These are phyloP conservation scores for Lacerta bilineata DNA, from an alignment of 2,797 vertebrate species.

Conservation along the genomic window DNA sequence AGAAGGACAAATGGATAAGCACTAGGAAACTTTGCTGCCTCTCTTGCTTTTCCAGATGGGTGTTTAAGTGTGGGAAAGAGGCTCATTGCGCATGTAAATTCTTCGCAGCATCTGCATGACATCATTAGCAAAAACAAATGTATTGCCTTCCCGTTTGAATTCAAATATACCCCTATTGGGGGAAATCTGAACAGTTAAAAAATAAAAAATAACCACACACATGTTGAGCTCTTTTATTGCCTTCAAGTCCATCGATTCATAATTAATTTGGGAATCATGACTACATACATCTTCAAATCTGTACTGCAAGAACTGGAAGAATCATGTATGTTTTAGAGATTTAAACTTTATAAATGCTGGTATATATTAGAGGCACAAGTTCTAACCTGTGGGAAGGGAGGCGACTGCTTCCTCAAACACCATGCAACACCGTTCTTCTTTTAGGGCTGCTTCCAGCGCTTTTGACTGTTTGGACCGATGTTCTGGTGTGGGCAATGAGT, in stretches of 20 bases:
- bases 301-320: not conserved
- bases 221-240: too few relatives aligned
- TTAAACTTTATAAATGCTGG: too few relatives aligned
- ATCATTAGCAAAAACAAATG: too few relatives aligned
- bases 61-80: too few relatives aligned
- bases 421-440: slow-evolving; percentile 88
- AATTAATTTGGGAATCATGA: not conserved
- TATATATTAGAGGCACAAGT: slow-evolving; percentile 4
- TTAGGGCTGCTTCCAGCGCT: slow-evolving; percentile 80
- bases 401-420: slow-evolving; percentile 92
- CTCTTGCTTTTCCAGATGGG: too few relatives aligned
- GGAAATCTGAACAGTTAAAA: too few relatives aligned
- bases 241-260: not conserved
- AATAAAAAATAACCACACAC: too few relatives aligned
- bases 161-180: too few relatives aligned
- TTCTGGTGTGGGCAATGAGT: slow-evolving; percentile 70
- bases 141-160: too few relatives aligned
- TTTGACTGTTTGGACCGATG: slow-evolving; percentile 80
- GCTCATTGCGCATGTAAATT: too few relatives aligned
- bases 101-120: too few relatives aligned
- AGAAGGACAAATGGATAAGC: not conserved
- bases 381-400: slow-evolving; percentile 86
- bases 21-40: not conserved
- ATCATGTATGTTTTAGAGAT: not conserved
- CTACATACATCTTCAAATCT: not conserved